Evolutionary conservation across 1,140 invertebrate species (phyloP).

Genomic region (Andricus grossulariae): DNA sequence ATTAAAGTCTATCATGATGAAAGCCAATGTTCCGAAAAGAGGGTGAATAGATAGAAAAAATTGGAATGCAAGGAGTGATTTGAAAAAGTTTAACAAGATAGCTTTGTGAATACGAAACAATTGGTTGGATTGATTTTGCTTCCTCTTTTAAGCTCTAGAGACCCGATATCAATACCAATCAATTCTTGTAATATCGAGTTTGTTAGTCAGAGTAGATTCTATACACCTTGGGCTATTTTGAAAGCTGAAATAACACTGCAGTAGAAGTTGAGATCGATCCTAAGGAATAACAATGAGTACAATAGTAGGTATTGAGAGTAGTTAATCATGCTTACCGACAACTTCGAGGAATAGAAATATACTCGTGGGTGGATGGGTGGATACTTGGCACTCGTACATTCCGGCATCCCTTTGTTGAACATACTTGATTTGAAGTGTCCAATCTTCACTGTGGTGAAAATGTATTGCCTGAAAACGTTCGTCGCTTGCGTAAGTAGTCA

Average conservation of each 20-base stretch:
- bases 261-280: neutral
- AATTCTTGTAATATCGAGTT: neutral
- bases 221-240: neutral
- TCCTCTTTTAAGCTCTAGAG: too few species aligned
- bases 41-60: too few species aligned
- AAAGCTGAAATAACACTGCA: slow-evolving; percentile 5
- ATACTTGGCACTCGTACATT: slow-evolving; percentile 91
- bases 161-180: neutral
- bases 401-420: slow-evolving; percentile 88
- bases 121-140: too few species aligned
- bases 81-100: too few species aligned
- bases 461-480: slow-evolving; percentile 90
- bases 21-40: too few species aligned
- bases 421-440: slow-evolving; percentile 90
- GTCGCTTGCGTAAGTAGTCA: slow-evolving; percentile 90
- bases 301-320: slow-evolving; percentile 26
- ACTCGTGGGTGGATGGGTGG: slow-evolving; percentile 89
- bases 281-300: neutral
- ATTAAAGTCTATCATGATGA: too few species aligned
- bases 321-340: slow-evolving; percentile 83
- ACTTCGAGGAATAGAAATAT: slow-evolving; percentile 89
- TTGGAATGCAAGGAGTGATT: too few species aligned
- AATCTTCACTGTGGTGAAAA: slow-evolving; percentile 90
- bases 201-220: neutral
- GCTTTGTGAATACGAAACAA: too few species aligned